Evolutionary conservation across 2,888 invertebrate species (phyloP).

Genomic region (Prosapia bicincta): DNA sequence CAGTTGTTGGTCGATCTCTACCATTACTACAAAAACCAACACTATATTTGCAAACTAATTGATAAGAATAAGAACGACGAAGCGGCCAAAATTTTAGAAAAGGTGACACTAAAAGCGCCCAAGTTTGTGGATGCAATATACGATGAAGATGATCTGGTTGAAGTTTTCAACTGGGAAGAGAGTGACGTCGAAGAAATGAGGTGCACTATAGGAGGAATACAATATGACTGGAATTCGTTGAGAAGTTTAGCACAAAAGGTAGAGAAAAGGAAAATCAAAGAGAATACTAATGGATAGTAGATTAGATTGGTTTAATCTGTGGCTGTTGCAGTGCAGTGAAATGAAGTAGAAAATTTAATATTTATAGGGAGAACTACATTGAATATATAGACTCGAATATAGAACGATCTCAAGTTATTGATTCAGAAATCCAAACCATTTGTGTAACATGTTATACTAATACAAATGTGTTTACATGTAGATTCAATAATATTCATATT

Average conservation of each 20-base stretch:
- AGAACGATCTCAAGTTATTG: too few relatives aligned
- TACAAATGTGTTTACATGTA: too few relatives aligned
- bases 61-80: not conserved
- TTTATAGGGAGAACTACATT: too few relatives aligned
- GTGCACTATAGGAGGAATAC: not conserved
- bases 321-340: too few relatives aligned
- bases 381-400: too few relatives aligned
- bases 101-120: not conserved
- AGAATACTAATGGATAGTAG: too few relatives aligned
- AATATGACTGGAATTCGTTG: not conserved
- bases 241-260: not conserved
- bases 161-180: not conserved
- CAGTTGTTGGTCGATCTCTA: not conserved
- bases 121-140: not conserved
- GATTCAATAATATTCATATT: too few relatives aligned
- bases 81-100: not conserved
- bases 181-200: not conserved
- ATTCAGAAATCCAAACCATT: too few relatives aligned
- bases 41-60: not conserved
- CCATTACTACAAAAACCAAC: not conserved
- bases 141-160: not conserved
- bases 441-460: too few relatives aligned
- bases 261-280: not conserved
- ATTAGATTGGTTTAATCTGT: too few relatives aligned
- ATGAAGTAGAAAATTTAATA: too few relatives aligned